Evolutionary conservation across 1,140 invertebrate species (phyloP), one percentile per base, ranked within the genome.

Genomic region (Macrobrachium rosenbergii): DNA sequence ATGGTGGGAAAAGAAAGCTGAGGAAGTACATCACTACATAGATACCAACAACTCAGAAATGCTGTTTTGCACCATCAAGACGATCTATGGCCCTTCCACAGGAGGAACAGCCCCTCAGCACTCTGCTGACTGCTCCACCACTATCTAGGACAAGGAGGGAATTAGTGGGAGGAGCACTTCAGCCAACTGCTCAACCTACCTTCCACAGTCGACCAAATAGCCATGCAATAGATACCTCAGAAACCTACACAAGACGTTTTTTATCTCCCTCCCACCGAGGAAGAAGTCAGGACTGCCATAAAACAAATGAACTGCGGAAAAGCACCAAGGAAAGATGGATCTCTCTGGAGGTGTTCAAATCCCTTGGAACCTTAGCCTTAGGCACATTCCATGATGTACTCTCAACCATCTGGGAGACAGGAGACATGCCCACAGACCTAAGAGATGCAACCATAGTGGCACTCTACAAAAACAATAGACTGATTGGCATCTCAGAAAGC

Each of bases 101-200:
- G 19, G 17, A 23, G 37, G 79, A 37, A 45, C 79, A 62, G 19
- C 10, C 23, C 62, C 79, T 62, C 79, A 63, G 6, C 62, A 5
- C 58, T 81, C 79, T 28, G 62, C 21, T 37, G 79, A 81, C 23
- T 0, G 60, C 17, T 63, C 79, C 12, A 37, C 62, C 23, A 23
- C 37, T 2, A 23, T 81, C n/a, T 63, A 81, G 62, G 79, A 64
- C 79, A 81, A 81, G 19, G 79, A 28, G 62, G 37, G 79, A 16
- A 81, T 81, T 60, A 63, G 23, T 81, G 79, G 59, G 52, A 45
- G 21, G 79, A 81, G 37, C 21, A 81, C 19, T 81, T 81, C 79
- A 63, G 21, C 60, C 17, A 60, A 2, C 79, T 81, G 2, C 79
- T 81, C 17, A 81, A 64, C 79, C 17, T 17, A 12, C 12, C 28